Evolutionary conservation across 1,140 invertebrate genomes (phyloP).

Genomic region (Panagrolaimus sp.): DNA sequence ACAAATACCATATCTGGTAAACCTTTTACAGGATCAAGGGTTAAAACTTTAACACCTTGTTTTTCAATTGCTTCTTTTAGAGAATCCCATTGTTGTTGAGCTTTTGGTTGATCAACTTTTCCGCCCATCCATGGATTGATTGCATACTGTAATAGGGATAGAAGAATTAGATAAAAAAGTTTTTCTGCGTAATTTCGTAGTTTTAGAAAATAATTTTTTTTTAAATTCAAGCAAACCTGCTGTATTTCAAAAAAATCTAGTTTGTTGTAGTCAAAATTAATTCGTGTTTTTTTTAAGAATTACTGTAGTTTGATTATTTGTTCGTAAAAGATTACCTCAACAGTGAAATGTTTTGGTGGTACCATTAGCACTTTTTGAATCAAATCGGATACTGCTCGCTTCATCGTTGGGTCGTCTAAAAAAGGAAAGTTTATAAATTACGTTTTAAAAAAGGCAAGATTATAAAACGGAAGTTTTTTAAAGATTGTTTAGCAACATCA

Average conservation of each 20-base stretch:
- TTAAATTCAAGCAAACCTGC: too few relatives aligned
- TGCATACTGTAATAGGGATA: slow-evolving; percentile 38
- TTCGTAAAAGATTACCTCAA: slow-evolving; percentile 47
- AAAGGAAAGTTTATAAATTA: neutral
- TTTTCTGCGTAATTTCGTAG: too few relatives aligned
- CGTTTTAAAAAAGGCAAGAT: neutral
- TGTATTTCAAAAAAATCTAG: too few relatives aligned
- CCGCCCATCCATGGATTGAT: slow-evolving; percentile 58
- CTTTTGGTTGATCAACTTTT: slow-evolving; percentile 44
- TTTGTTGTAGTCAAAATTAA: too few relatives aligned
- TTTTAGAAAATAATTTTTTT: too few relatives aligned
- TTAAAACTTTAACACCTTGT: slow-evolving; percentile 52
- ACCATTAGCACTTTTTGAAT: slow-evolving; percentile 54
- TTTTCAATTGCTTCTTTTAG: slow-evolving; percentile 51
- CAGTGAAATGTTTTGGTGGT: slow-evolving; percentile 54
- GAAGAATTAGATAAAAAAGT: too few relatives aligned
- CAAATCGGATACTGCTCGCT: slow-evolving; percentile 38
- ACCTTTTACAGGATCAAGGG: slow-evolving; percentile 44
- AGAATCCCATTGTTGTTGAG: slow-evolving; percentile 47
- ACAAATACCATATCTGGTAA: slow-evolving; percentile 58
- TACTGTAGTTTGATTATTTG: too few relatives aligned
- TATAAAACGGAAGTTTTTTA: neutral
- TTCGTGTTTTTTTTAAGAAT: too few relatives aligned
- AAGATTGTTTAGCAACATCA: too few relatives aligned
- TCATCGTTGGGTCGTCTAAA: slow-evolving; percentile 21